Percentiles rank a stretch among this genome's conserved stretches.
Evolutionary conservation across 2,888 invertebrate species (phyloP).

Genomic region (Lasioglossum zephyrum): DNA sequence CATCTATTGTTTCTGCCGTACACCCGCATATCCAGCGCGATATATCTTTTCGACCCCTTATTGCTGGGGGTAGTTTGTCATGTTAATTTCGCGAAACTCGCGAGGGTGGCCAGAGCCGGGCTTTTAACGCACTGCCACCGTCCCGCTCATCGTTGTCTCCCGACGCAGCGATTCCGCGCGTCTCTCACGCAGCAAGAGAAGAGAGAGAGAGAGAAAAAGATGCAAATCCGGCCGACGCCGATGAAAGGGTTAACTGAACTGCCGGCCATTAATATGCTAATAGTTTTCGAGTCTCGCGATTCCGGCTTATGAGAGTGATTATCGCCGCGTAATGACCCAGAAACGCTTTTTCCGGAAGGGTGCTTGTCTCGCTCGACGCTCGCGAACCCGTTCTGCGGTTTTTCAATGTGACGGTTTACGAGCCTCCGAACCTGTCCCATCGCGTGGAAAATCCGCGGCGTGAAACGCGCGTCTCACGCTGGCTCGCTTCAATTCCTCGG

Average conservation of each 20-base stretch:
- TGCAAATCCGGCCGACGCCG: constrained; percentile 83
- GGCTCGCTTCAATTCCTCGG: neutral
- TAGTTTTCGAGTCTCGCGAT: constrained; percentile 84
- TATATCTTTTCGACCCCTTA: constrained; percentile 84
- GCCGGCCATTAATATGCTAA: constrained; percentile 85
- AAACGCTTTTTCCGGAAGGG: constrained; percentile 84
- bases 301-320: constrained; percentile 83
- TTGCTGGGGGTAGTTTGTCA: constrained; percentile 85
- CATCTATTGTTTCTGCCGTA: constrained; percentile 83
- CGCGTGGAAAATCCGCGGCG: constrained; percentile 34
- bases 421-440: constrained; percentile 48
- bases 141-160: constrained; percentile 66
- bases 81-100: constrained; percentile 84
- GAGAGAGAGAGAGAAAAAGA: constrained; percentile 68
- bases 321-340: constrained; percentile 84
- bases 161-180: constrained; percentile 58
- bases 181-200: constrained; percentile 39
- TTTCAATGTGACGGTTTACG: constrained; percentile 67
- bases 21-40: constrained; percentile 83
- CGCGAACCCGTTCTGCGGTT: constrained; percentile 42
- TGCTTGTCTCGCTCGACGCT: constrained; percentile 65
- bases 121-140: constrained; percentile 84
- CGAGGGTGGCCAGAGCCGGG: constrained; percentile 79
- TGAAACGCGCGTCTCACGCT: neutral
- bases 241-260: constrained; percentile 85